Evolutionary conservation across 2,113 vertebrate species (phyloP).

Genomic region (Bothrops jararaca): DNA sequence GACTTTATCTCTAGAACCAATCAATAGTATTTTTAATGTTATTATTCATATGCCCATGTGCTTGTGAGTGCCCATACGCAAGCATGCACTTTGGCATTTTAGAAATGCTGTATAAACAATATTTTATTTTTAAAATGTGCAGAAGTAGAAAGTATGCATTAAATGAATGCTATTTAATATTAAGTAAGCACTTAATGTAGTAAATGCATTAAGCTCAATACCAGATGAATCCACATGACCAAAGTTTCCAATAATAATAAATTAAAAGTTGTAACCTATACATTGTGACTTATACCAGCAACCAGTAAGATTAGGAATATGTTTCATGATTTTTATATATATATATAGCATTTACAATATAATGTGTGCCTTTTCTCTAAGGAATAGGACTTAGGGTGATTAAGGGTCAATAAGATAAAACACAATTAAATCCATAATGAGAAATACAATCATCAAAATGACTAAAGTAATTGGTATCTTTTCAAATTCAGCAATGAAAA

Average conservation of each 20-base stretch:
- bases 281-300: background rate
- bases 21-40: background rate
- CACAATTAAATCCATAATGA: background rate
- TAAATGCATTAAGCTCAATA: background rate
- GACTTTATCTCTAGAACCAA: slow-evolving; percentile 25
- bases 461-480: background rate
- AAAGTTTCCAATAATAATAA: background rate
- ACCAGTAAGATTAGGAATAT: background rate
- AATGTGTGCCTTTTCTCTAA: too few species aligned
- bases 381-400: too few species aligned
- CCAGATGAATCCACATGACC: background rate
- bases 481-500: background rate
- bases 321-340: too few species aligned
- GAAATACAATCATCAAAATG: background rate
- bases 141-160: background rate
- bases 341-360: too few species aligned
- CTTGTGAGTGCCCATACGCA: background rate
- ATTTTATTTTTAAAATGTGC: background rate
- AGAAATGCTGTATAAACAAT: background rate
- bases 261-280: background rate
- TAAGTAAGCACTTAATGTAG: background rate
- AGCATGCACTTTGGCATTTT: slow-evolving; percentile 28
- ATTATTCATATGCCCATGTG: background rate
- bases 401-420: background rate
- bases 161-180: background rate